Base-by-base conservation (phyloP, 2,888 invertebrate genomes). In the Syritta pipiens region DNA sequence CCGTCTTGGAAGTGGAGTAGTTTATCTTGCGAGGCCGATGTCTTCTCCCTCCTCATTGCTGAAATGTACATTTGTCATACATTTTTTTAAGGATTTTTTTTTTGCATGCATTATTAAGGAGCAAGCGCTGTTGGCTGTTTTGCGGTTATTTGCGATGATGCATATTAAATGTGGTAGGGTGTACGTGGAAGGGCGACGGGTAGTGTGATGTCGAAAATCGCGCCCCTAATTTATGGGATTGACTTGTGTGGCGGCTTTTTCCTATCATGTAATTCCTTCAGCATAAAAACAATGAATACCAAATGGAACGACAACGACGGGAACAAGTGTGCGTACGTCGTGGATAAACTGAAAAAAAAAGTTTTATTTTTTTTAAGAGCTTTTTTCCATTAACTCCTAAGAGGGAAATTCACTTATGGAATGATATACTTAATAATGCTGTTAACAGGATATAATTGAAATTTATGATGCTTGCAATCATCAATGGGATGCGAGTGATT, bases 101-200 rank as follows among this genome's bases (percentile, higher is more conserved):
- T 79, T 65, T 46, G 79, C 79, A 79, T 79, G 79, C 68, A 79
- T 79, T 79, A 79, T 79, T 79, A 57, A 79, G 44, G 30, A 79
- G 44, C 60, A 35, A 79, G 62, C 67, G 57, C 62, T n/a, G 62
- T 79, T 68, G 49, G 67, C 57, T 79, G 62, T 79, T 79, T 74
- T 79, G 79, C 79, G 79, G 79, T 79, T 79, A 79, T 74, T 79
- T 79, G 79, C 74, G 79, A 74, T 68, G 74, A 79, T 79, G 79
- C 79, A 79, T 79, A 74, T 74, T 79, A 79, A 42, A 79, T 79
- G 67, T 72, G 57, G 62, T 67, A 68, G 30, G 49, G 46, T 62
- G 67, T 67, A 55, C 65, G 28, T 42, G 53, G 44, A 62, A 79
- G 51, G 74, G 6, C 24, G 22, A 2, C 32, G 19, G 44, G 28